A percentile compares a stretch with the other conserved stretches of the same genome.
Evolutionary conservation across 1,140 invertebrate genomes (phyloP).

Genomic region (Acyrthosiphon pisum): DNA sequence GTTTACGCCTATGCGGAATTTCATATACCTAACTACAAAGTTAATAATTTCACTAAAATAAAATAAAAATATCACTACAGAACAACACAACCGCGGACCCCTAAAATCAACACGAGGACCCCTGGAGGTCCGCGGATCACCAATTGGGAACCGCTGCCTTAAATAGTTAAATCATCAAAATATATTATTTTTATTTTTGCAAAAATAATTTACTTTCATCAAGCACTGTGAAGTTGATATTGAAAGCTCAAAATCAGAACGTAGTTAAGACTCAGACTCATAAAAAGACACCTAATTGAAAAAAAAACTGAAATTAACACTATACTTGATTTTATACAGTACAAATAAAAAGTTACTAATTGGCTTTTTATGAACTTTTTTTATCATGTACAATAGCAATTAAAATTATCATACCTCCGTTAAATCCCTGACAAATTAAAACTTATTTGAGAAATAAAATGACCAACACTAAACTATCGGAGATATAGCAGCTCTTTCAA

Average conservation of each 20-base stretch:
- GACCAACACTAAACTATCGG: not conserved
- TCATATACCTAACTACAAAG: too few species aligned
- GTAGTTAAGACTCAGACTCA: not conserved
- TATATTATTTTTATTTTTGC: too few species aligned
- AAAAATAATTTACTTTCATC: not conserved
- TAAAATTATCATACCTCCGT: not conserved
- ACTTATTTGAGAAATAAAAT: slow-evolving; percentile 21
- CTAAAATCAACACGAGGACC: too few species aligned
- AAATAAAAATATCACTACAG: too few species aligned
- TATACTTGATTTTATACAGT: not conserved
- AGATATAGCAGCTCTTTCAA: not conserved
- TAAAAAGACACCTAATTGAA: not conserved
- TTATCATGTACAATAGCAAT: not conserved
- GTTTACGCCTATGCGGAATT: too few species aligned
- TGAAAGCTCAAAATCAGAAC: slow-evolving; percentile 15
- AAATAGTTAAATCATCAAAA: too few species aligned
- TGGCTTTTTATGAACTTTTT: not conserved
- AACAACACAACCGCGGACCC: too few species aligned
- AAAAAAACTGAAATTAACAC: slow-evolving; percentile 41
- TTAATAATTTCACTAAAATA: too few species aligned
- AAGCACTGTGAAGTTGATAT: not conserved
- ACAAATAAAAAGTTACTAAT: not conserved
- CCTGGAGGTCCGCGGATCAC: too few species aligned
- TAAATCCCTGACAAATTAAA: slow-evolving; percentile 13
- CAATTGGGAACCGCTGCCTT: too few species aligned